Evolutionary conservation across 2,888 invertebrate species (phyloP).

Genomic region (Heliconius sara): DNA sequence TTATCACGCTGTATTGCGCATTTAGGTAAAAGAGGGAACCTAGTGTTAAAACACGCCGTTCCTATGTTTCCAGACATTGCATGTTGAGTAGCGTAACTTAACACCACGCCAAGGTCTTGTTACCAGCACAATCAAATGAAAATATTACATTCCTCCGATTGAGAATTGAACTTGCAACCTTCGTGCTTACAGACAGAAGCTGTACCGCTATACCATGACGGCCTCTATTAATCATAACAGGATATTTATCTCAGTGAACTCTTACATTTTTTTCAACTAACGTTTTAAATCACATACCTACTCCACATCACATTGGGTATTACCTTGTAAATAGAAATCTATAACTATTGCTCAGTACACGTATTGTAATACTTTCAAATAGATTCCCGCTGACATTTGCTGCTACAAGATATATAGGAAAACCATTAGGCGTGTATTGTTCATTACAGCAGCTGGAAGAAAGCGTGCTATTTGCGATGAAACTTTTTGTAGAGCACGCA

Average conservation of each 20-base stretch:
- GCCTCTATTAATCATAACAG: not conserved
- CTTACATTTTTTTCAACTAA: too few species aligned
- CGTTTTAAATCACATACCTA: not conserved
- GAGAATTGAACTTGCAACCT: not conserved
- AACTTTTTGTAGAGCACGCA: constrained; percentile 23
- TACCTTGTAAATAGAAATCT: constrained; percentile 9
- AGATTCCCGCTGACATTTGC: constrained; percentile 51
- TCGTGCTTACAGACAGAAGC: not conserved
- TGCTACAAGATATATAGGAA: constrained; percentile 58
- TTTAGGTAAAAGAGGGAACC: too few species aligned
- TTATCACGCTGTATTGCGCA: too few species aligned
- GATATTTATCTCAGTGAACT: too few species aligned
- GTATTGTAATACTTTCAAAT: constrained; percentile 7
- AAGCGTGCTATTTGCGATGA: constrained; percentile 27
- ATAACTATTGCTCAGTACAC: constrained; percentile 23
- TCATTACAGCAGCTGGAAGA: constrained; percentile 45
- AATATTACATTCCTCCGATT: not conserved
- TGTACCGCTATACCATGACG: not conserved
- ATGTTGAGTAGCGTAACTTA: too few species aligned
- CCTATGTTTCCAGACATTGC: too few species aligned
- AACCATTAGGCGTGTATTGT: constrained; percentile 57
- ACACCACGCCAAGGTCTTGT: too few species aligned
- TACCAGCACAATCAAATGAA: not conserved
- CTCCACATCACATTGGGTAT: not conserved
- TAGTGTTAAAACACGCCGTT: too few species aligned